Base-by-base conservation (phyloP, 2,888 invertebrate genomes). In the Drosophila borealis region DNA sequence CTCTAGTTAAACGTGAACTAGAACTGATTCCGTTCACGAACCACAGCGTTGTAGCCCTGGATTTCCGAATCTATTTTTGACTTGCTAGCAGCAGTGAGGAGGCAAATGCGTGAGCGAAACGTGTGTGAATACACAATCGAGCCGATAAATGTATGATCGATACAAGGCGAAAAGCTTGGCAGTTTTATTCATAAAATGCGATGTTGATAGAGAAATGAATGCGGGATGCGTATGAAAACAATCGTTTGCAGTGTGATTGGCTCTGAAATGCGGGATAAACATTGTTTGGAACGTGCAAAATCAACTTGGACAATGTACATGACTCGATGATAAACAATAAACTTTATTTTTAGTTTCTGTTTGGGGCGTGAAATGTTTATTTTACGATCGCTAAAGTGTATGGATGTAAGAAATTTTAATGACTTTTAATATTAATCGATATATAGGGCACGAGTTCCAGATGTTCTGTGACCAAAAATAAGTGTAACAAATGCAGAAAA, bases 121-220 rank as follows among this genome's bases (percentile, higher is more conserved):
- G 21, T 49, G 29, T 29, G 36, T 34, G 55, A 49, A 55, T 44
- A 56, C n/a, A 64, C 51, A 72, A 70, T 48, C 29, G 25, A 70
- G 79, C 63, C 84, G 82, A 86, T 88, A 82, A 76, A 62, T 66
- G 63, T 68, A 78, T 88, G 81, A 84, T 88, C 88, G 88, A 84
- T 84, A 75, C 75, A 50, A 49, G 49, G 55, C 61, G 53, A 54
- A 74, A 68, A 65, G 53, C 65, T 60, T 79, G 77, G 70, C 74
- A 84, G 59, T 75, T 85, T 89, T 85, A 80, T 83, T 65, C 78
- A 74, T 64, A 64, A 63, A 66, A 67, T 67, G 62, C 56, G 48
- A 44, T 54, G 74, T 61, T 74, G 53, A 69, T 60, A 33, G 46
- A n/a, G 4, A 3, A 14, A 4, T 17, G 13, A 55, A 49, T 44